Evolutionary conservation across 2,113 vertebrate genomes (phyloP).

Genomic region (Geococcyx californianus): DNA sequence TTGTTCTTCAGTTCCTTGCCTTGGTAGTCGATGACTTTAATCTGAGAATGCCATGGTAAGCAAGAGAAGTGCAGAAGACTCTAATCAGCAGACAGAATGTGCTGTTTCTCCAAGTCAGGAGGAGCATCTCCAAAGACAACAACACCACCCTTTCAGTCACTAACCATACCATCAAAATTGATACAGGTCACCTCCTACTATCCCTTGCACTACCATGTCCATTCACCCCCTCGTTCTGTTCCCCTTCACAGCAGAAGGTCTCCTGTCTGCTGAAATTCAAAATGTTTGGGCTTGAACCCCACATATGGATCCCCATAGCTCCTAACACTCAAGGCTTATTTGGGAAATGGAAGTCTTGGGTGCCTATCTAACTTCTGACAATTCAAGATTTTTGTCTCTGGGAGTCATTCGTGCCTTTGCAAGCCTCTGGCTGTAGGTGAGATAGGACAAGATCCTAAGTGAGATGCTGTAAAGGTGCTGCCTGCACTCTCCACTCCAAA

Average conservation of each 20-base stretch:
- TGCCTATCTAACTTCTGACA: background rate
- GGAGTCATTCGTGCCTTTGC: background rate
- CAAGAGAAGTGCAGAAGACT: background rate
- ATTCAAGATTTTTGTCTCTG: background rate
- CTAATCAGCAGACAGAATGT: background rate
- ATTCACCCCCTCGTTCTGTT: background rate
- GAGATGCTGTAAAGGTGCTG: background rate
- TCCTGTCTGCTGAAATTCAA: background rate
- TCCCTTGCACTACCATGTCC: background rate
- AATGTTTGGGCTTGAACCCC: background rate
- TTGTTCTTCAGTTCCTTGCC: constrained; percentile 26
- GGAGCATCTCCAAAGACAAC: background rate
- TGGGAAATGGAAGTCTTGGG: background rate
- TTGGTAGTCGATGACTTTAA: constrained; percentile 26
- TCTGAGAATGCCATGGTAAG: background rate
- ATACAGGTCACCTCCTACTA: background rate
- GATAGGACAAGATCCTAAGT: background rate
- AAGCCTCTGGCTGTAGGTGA: background rate
- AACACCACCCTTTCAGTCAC: background rate
- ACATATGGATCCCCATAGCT: background rate
- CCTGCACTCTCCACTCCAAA: background rate
- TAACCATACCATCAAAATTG: background rate
- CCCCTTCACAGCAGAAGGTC: background rate
- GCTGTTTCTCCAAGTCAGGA: background rate
- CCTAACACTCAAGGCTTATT: background rate